These are phyloP conservation scores for Scotopteryx bipunctaria DNA, from an alignment of 2,888 invertebrate genomes.

Conservation along the genomic window DNA sequence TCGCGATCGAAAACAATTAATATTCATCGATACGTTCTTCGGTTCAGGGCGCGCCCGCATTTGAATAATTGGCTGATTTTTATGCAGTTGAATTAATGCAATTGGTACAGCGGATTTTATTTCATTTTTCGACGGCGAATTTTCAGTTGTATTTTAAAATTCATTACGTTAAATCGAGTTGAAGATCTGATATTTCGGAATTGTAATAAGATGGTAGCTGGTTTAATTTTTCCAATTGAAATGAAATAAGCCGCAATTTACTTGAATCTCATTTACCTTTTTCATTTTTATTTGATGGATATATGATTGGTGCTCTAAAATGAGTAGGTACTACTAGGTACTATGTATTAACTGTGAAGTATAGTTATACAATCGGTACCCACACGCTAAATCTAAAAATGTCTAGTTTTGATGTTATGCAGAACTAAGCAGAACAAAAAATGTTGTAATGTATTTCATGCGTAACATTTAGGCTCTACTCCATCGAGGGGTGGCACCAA, in stretches of 20 bases:
- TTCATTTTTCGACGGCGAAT: slow-evolving; percentile 54
- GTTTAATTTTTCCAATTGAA: slow-evolving; percentile 5
- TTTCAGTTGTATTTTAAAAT: slow-evolving; percentile 40
- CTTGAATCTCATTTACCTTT: not conserved
- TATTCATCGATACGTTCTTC: slow-evolving; percentile 77
- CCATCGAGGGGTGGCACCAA: slow-evolving; percentile 21
- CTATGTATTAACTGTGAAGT: too few relatives aligned
- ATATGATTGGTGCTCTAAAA: too few relatives aligned
- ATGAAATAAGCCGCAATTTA: slow-evolving; percentile 7
- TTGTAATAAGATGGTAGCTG: slow-evolving; percentile 12
- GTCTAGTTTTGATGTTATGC: too few relatives aligned
- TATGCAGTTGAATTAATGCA: slow-evolving; percentile 81
- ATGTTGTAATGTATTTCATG: slow-evolving; percentile 5
- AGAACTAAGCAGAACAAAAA: too few relatives aligned
- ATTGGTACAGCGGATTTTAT: slow-evolving; percentile 71
- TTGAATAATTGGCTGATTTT: slow-evolving; percentile 83
- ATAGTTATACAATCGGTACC: too few relatives aligned
- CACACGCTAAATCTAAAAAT: too few relatives aligned
- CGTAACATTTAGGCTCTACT: slow-evolving; percentile 17
- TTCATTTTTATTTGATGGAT: not conserved
- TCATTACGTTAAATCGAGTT: slow-evolving; percentile 36
- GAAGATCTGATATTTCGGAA: slow-evolving; percentile 35
- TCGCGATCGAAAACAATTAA: slow-evolving; percentile 71
- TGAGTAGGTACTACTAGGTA: too few relatives aligned
- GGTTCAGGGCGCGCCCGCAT: slow-evolving; percentile 66